phyloP scores from a whole-genome alignment of 2,113 vertebrate species.

The Daubentonia madagascariensis region DNA sequence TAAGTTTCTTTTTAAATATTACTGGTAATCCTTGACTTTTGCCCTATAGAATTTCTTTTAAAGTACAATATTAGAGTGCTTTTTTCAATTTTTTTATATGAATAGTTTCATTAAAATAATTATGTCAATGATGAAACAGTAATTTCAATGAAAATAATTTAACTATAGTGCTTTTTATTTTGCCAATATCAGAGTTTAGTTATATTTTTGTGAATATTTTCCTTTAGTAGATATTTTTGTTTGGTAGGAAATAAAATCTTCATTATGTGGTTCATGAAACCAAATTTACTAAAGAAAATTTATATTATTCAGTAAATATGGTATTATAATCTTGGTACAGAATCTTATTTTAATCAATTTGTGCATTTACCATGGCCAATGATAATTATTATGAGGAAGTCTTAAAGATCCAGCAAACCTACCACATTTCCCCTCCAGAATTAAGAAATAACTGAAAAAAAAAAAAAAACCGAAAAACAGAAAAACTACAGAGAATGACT shows the following conservation, averaged over 20 bases:
- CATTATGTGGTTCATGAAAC: background rate
- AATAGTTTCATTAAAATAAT: background rate
- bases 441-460: background rate
- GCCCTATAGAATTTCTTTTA: background rate
- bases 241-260: background rate
- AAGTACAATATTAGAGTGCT: background rate
- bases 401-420: background rate
- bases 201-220: background rate
- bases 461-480: too few relatives aligned
- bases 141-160: background rate
- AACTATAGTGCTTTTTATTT: background rate
- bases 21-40: background rate
- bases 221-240: background rate
- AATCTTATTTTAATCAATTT: background rate
- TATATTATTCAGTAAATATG: background rate
- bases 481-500: background rate
- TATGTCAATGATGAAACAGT: background rate
- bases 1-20: background rate
- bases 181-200: background rate
- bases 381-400: background rate
- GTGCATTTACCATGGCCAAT: background rate
- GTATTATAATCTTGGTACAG: background rate
- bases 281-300: background rate
- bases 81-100: background rate
- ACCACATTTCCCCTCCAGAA: background rate